These are phyloP conservation scores for Helarctos malayanus DNA, from an alignment of 2,797 vertebrate genomes.

Conservation along the genomic window DNA sequence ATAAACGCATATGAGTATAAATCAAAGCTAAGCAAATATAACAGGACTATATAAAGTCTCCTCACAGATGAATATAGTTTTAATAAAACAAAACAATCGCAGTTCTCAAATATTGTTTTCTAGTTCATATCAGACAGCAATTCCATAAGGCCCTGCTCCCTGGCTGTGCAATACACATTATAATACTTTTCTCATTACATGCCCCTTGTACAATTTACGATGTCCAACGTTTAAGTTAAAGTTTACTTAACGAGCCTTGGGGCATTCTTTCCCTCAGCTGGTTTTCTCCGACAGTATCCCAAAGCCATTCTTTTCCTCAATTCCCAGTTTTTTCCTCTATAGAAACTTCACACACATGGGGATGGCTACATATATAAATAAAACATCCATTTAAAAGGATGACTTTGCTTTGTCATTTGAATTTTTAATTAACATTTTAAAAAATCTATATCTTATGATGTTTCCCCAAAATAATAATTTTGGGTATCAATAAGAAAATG, in stretches of 20 bases:
- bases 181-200: neutral
- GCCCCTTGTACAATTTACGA: neutral
- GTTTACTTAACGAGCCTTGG: neutral
- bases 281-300: neutral
- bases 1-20: neutral
- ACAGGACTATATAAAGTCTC: neutral
- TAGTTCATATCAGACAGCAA: neutral
- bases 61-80: neutral
- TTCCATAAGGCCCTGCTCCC: neutral
- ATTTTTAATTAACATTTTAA: neutral
- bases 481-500: neutral
- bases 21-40: neutral
- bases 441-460: neutral
- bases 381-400: neutral
- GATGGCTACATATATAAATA: neutral
- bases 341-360: neutral
- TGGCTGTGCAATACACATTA: too few species aligned
- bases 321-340: neutral
- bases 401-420: neutral
- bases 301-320: neutral
- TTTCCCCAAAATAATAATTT: neutral
- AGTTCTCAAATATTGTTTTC: neutral
- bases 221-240: neutral
- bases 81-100: neutral
- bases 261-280: neutral